Percentiles rank a stretch among this genome's conserved stretches.
phyloP scores from a whole-genome alignment of 2,888 invertebrate species.

The Metallyticus violacea region DNA sequence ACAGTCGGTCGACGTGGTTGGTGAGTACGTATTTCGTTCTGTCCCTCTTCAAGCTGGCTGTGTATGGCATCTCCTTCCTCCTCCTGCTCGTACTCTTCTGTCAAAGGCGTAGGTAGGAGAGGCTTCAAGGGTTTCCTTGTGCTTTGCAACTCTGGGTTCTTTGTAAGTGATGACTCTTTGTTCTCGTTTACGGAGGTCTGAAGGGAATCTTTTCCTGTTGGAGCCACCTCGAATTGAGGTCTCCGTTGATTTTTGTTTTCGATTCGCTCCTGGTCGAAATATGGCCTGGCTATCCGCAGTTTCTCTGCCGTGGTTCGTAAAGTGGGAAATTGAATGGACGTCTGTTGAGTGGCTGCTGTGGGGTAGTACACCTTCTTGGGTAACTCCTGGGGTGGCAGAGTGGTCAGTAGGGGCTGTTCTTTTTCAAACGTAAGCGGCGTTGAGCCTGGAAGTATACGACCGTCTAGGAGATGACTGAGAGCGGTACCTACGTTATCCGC shows the following conservation, averaged over 20 bases:
- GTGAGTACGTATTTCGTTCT: conserved; percentile 3
- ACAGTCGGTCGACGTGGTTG: background rate
- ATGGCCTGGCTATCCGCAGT: background rate
- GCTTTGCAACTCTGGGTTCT: background rate
- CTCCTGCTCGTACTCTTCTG: background rate
- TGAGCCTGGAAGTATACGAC: background rate
- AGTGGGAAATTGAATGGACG: background rate
- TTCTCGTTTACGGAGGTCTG: background rate
- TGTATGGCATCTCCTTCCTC: background rate
- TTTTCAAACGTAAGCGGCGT: background rate
- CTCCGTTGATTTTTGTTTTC: background rate
- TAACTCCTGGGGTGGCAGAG: background rate
- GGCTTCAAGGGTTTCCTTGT: background rate
- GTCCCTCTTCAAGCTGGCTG: background rate
- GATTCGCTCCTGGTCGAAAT: background rate
- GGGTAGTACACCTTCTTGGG: background rate
- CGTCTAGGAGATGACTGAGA: background rate
- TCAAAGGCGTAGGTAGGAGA: background rate
- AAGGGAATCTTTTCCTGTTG: background rate
- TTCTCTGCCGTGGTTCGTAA: background rate
- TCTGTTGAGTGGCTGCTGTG: background rate
- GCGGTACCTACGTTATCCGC: background rate
- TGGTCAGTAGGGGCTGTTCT: background rate
- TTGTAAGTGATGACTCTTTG: background rate
- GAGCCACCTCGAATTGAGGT: background rate